Evolutionary conservation across 2,888 invertebrate genomes (phyloP).

Genomic region (Hypercompe scribonia): DNA sequence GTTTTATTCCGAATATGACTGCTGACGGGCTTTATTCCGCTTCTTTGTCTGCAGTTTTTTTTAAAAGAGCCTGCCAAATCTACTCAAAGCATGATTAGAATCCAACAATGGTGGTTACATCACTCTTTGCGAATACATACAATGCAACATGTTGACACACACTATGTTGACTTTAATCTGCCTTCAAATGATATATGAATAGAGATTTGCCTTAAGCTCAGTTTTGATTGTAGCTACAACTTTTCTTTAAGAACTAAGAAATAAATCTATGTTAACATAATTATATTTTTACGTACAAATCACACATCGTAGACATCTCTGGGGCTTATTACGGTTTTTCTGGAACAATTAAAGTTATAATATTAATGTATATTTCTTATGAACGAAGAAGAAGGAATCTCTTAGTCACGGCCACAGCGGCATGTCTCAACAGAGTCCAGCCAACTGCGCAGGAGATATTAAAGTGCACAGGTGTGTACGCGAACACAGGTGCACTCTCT

Average conservation of each 20-base stretch:
- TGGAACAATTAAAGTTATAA: conserved; percentile 7
- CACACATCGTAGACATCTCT: conserved; percentile 41
- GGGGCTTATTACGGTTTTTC: conserved; percentile 28
- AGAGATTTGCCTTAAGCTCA: not conserved
- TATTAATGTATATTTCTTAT: not conserved
- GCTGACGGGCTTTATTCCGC: not conserved
- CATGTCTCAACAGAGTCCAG: no score
- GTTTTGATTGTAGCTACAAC: not conserved
- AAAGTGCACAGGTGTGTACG: no score
- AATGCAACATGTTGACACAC: no score
- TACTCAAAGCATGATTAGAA: no score
- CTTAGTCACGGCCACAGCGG: no score
- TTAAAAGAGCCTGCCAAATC: no score
- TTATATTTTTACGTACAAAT: conserved; percentile 28
- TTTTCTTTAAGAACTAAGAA: not conserved
- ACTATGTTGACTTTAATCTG: no score
- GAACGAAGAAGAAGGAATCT: no score
- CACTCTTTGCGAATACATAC: no score
- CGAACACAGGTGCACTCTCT: no score
- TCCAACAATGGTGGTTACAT: no score
- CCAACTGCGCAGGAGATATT: no score
- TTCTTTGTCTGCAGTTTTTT: not conserved
- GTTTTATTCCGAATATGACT: not conserved
- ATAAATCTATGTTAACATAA: conserved; percentile 29
- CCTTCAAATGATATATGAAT: not conserved